Evolutionary conservation across 2,888 invertebrate species (phyloP), one percentile per base, ranked within the genome.

Genomic region (Zaprionus obscuricornis): DNA sequence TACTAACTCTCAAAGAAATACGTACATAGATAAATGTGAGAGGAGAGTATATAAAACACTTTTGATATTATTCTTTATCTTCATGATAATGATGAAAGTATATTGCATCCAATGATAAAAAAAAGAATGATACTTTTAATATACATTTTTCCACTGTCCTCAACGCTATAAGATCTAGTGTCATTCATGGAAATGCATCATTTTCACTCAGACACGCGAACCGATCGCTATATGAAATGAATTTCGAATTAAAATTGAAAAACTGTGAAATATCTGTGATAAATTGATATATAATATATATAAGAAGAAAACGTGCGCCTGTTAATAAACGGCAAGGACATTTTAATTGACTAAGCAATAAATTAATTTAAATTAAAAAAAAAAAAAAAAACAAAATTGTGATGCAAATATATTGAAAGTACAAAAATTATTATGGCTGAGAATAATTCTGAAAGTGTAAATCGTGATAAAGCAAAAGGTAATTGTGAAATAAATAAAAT

Each of bases 51-150:
- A 33, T 57, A 58, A 46, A 16, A 6, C 2, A 10, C n/a, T 11
- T 18, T 10, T 18, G n/a, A 27, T 17, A 5, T n/a, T 29, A 10
- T 24, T 59, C 36, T 29, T 58, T 39, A 52, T 51, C 52, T 52
- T 40, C 43, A 51, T 31, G 10, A 6, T 7, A 10, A 18, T 18
- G 31, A 14, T 2, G 47, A 20, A 20, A 33, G 31, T 18, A 18
- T 31, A 29, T 63, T 42, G 40, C n/a, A 36, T 14, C 36, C 49
- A 45, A 14, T 31, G 68, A 66, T 68, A n/a, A n/a, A 67, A 58
- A 43, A 17, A 22, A 27, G 27, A 39, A 33, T 49, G 34, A 26
- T 46, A 47, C 26, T 36, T 13, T 68, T 47, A 68, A 68, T 62
- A 42, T 55, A 31, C 34, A 42, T 17, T 36, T 66, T 33, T 47